phyloP scores from a whole-genome alignment of 2,113 vertebrate genomes.

The Podarcis muralis region DNA sequence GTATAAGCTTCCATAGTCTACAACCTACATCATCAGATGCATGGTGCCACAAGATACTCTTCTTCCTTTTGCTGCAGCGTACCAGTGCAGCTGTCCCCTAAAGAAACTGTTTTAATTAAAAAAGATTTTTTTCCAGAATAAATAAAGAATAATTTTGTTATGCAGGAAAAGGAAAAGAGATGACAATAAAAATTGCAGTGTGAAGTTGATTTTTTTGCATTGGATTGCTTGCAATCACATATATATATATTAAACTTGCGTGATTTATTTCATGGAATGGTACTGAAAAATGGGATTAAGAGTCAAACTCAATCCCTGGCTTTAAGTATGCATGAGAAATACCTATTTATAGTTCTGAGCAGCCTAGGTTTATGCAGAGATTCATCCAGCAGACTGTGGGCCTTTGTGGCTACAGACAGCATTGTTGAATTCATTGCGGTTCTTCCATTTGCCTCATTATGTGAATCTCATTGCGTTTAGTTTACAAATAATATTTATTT shows the following conservation, averaged over 20 bases:
- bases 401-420: background rate
- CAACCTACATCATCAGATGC: too few relatives aligned
- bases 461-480: constrained; percentile 48
- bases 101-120: too few relatives aligned
- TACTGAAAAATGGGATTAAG: background rate
- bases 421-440: background rate
- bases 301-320: rapidly evolving
- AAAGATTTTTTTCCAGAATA: too few relatives aligned
- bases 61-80: too few relatives aligned
- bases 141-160: background rate
- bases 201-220: background rate
- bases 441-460: constrained; percentile 38
- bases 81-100: too few relatives aligned
- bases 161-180: background rate
- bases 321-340: background rate
- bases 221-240: background rate
- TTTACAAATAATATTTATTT: constrained; percentile 62
- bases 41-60: too few relatives aligned
- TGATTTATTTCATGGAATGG: background rate
- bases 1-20: too few relatives aligned
- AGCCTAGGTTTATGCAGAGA: background rate
- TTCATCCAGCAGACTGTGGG: background rate
- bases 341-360: background rate
- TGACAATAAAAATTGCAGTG: background rate
- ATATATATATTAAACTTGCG: background rate